Conservation (phyloP, 2,888 invertebrate species). For the Archips crataeganus region DNA sequence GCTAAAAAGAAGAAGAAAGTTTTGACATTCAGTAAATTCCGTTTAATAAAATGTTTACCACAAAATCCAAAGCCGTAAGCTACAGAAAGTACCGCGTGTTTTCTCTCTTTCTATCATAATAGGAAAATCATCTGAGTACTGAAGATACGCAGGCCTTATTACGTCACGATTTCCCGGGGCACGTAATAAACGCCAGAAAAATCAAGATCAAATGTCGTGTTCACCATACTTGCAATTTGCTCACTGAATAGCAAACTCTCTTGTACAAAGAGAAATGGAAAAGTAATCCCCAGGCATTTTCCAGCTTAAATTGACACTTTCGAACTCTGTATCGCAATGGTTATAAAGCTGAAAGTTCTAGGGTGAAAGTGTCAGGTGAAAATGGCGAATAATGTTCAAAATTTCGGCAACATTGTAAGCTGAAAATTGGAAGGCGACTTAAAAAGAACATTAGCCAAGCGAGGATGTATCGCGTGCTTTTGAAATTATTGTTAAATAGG, state of each 20-base stretch:
- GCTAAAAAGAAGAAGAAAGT: too few relatives aligned
- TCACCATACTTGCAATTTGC: slow-evolving; percentile 22
- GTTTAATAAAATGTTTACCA: too few relatives aligned
- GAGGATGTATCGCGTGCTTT: not conserved
- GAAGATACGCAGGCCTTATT: not conserved
- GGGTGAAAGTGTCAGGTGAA: not conserved
- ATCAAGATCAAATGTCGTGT: slow-evolving; percentile 11
- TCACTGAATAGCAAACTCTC: slow-evolving; percentile 22
- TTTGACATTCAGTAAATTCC: too few relatives aligned
- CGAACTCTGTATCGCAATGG: not conserved
- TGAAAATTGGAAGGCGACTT: slow-evolving; percentile 12
- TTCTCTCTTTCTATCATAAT: not conserved
- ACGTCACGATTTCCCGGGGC: not conserved
- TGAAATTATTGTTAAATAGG: not conserved
- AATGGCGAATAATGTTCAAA: slow-evolving; percentile 20
- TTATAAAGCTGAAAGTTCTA: not conserved
- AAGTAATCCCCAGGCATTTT: slow-evolving; percentile 11
- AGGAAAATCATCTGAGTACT: not conserved
- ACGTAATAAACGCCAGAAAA: slow-evolving; percentile 6
- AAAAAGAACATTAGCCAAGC: slow-evolving; percentile 14
- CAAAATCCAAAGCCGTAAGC: too few relatives aligned
- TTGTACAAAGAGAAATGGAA: slow-evolving; percentile 28
- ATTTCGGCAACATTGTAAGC: slow-evolving; percentile 19
- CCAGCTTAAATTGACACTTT: slow-evolving; percentile 5
- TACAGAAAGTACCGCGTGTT: not conserved